Evolutionary conservation across 2,797 vertebrate genomes (phyloP).

Genomic region (Tapirus indicus): DNA sequence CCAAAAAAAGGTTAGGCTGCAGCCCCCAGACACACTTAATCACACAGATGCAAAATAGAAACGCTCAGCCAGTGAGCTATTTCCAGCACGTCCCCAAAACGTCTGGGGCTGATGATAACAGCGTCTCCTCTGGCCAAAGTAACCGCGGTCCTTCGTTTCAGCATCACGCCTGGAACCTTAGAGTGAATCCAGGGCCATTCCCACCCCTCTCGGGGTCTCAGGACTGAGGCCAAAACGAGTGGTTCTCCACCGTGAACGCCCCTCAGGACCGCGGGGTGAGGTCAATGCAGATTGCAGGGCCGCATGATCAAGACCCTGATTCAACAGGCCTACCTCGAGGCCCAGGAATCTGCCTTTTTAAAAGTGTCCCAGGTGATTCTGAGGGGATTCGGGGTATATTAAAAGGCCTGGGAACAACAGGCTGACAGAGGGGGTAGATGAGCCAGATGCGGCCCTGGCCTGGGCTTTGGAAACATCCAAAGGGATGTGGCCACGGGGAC

Average conservation of each 20-base stretch:
- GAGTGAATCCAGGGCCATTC: background rate
- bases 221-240: accelerated
- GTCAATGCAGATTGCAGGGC: background rate
- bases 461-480: background rate
- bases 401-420: background rate
- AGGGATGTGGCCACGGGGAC: background rate
- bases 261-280: accelerated
- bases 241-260: background rate
- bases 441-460: background rate
- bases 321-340: background rate
- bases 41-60: background rate
- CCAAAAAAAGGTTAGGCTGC: background rate
- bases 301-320: background rate
- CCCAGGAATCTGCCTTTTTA: background rate
- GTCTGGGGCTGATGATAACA: background rate
- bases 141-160: background rate
- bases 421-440: background rate
- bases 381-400: background rate
- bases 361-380: background rate
- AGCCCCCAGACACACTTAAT: background rate
- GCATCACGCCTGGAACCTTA: background rate
- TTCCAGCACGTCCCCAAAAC: background rate
- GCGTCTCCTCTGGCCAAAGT: background rate
- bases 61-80: background rate
- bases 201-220: background rate